Base-by-base conservation (phyloP, 2,797 vertebrate species). In the Ctenochaetus hawaiiensis region DNA sequence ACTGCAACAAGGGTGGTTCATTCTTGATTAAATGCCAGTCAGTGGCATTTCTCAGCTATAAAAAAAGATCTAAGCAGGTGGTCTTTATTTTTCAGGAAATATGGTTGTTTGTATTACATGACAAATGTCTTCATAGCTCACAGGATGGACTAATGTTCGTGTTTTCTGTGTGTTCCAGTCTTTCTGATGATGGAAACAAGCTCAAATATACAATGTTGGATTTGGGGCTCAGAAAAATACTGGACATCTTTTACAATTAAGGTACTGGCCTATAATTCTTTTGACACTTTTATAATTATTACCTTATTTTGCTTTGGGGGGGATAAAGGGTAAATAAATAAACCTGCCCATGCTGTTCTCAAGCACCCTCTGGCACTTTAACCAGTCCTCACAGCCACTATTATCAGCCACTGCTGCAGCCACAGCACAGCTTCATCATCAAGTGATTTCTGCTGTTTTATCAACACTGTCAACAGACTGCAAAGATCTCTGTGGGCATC, bases 391-490 rank as follows among this genome's bases (percentile, higher is more conserved):
- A 67, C 17, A 43, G 54, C 26, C 54, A 60, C 59, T 80, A 71
- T 84, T 66, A 85, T 67, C 53, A 53, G 39, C 39, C 34, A 48
- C 58, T 53, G 53, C 60, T 49, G 48, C 53, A 52, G 49, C 56
- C 41, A 63, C 56, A 67, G 49, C 52, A 63, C 60, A 77, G 48
- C 73, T 83, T 83, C 72, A 85, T 87, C 76, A 87, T 67, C 45
- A 56, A 59, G 64, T 60, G 39, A 22, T 61, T 59, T 48, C 56
- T 65, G 61, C 47, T 2, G 16, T 77, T 90, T 81, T 78, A 86
- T 85, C 72, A 78, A 78, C 72, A 77, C 68, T 79, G 76, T 82
- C 75, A 78, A 59, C 10, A 61, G 13, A 78, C 75, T 44, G 74
- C 72, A 70, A 80, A 59, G 72, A 75, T 85, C 77, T 80, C 67